Evolutionary conservation across 2,888 invertebrate genomes (phyloP).

Genomic region (Cosmopolites sordidus): DNA sequence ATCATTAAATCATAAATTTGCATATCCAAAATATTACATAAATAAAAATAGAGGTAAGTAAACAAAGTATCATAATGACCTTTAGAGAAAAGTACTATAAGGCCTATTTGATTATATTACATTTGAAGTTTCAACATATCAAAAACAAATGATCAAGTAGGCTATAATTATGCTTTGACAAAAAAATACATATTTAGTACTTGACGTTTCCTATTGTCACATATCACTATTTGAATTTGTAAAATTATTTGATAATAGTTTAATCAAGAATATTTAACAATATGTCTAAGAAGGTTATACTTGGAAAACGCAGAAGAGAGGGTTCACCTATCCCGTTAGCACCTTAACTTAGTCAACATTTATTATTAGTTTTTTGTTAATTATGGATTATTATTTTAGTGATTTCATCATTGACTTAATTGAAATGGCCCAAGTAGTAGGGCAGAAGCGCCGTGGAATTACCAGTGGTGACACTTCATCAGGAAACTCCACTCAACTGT

Average conservation of each 20-base stretch:
- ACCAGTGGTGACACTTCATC: constrained; percentile 37
- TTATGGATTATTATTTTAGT: constrained; percentile 4
- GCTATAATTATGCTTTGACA: neutral
- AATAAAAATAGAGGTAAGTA: constrained; percentile 31
- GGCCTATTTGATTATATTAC: no score
- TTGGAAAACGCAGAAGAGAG: no score
- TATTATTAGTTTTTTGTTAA: no score
- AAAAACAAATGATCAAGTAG: neutral
- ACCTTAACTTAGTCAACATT: no score
- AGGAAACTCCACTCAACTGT: constrained; percentile 37
- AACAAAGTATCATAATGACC: neutral
- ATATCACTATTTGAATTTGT: no score
- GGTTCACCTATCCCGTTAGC: no score
- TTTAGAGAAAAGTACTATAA: no score
- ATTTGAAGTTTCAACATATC: no score
- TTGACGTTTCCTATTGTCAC: no score
- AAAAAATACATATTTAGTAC: neutral
- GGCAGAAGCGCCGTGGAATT: constrained; percentile 41
- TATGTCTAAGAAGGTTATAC: no score
- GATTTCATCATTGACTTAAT: constrained; percentile 1
- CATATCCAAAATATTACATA: constrained; percentile 31
- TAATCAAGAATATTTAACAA: no score
- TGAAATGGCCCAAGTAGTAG: constrained; percentile 39
- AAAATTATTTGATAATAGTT: no score
- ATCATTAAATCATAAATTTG: constrained; percentile 28